These are phyloP conservation scores for Thalpophila matura DNA, from an alignment of 2,888 invertebrate species.

Conservation along the genomic window DNA sequence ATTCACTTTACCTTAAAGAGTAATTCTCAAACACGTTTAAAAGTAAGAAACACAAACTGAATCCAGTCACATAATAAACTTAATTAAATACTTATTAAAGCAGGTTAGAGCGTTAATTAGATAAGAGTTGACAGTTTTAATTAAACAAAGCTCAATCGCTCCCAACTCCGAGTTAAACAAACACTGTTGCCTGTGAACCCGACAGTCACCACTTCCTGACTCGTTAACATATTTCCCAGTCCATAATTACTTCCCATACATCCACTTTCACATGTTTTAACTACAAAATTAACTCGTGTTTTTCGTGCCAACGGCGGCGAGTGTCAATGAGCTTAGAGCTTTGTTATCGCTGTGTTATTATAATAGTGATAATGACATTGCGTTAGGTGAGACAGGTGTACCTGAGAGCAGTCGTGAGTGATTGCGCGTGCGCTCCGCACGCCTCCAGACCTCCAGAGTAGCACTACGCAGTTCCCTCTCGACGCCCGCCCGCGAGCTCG, in stretches of 20 bases:
- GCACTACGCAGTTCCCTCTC: constrained; percentile 74
- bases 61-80: constrained; percentile 31
- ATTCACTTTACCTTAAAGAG: neutral
- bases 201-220: constrained; percentile 47
- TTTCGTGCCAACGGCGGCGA: constrained; percentile 62
- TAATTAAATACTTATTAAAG: constrained; percentile 35
- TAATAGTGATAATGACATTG: constrained; percentile 89
- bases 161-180: constrained; percentile 43
- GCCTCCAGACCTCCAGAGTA: constrained; percentile 84
- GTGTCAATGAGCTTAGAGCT: constrained; percentile 77
- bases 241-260: constrained; percentile 69
- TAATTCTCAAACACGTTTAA: neutral
- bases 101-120: constrained; percentile 31
- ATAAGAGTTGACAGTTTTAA: constrained; percentile 39
- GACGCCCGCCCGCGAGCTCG: constrained; percentile 73
- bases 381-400: constrained; percentile 86
- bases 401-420: constrained; percentile 82
- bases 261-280: constrained; percentile 59
- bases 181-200: constrained; percentile 38
- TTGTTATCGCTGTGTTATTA: constrained; percentile 81
- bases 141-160: constrained; percentile 46
- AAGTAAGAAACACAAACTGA: constrained; percentile 21
- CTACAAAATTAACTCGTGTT: constrained; percentile 63
- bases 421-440: constrained; percentile 83
- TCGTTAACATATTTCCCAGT: constrained; percentile 66